A percentile compares a stretch with the other conserved stretches of the same genome.
phyloP scores from a whole-genome alignment of 2,797 vertebrate species.

The Siniperca scherzeri region DNA sequence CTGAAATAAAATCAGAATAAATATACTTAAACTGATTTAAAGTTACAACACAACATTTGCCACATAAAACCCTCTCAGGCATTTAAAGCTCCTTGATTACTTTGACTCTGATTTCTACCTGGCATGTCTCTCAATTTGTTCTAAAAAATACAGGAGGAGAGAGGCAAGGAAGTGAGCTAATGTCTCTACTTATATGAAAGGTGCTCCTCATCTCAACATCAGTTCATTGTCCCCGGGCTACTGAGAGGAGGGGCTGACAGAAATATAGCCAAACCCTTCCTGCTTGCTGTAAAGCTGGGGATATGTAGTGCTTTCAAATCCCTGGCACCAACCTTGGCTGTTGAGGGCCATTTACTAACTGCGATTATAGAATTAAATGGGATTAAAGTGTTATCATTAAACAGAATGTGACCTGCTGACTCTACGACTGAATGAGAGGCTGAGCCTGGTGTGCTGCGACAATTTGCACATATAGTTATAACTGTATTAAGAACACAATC shows the following conservation, averaged over 20 bases:
- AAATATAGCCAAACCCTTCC: slow-evolving; percentile 53
- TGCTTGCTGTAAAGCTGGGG: slow-evolving; percentile 60
- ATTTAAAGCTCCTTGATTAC: slow-evolving; percentile 53
- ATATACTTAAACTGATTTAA: slow-evolving; percentile 8
- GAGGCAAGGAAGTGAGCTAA: slow-evolving; percentile 32
- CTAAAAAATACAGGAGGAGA: slow-evolving; percentile 21
- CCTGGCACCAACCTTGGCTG: slow-evolving; percentile 63
- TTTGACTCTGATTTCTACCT: slow-evolving; percentile 46
- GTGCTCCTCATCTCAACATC: slow-evolving; percentile 57
- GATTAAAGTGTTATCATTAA: slow-evolving; percentile 81
- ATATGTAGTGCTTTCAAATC: slow-evolving; percentile 66
- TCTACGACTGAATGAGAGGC: slow-evolving; percentile 53
- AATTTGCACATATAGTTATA: slow-evolving; percentile 16
- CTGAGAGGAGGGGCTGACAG: slow-evolving; percentile 20
- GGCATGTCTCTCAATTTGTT: slow-evolving; percentile 19
- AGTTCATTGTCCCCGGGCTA: slow-evolving; percentile 48
- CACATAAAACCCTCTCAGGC: slow-evolving; percentile 18
- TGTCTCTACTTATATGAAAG: slow-evolving; percentile 54
- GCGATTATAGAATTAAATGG: slow-evolving; percentile 82
- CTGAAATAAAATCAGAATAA: slow-evolving; percentile 29
- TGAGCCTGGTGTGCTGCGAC: slow-evolving; percentile 32
- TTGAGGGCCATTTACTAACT: slow-evolving; percentile 73
- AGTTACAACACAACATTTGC: slow-evolving; percentile 13
- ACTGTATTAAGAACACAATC: slow-evolving; percentile 13
- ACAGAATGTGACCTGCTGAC: slow-evolving; percentile 68